These are phyloP conservation scores for Apostichopus californicus DNA, from an alignment of 35 echinoderm and acorn worm species.

Conservation along the genomic window DNA sequence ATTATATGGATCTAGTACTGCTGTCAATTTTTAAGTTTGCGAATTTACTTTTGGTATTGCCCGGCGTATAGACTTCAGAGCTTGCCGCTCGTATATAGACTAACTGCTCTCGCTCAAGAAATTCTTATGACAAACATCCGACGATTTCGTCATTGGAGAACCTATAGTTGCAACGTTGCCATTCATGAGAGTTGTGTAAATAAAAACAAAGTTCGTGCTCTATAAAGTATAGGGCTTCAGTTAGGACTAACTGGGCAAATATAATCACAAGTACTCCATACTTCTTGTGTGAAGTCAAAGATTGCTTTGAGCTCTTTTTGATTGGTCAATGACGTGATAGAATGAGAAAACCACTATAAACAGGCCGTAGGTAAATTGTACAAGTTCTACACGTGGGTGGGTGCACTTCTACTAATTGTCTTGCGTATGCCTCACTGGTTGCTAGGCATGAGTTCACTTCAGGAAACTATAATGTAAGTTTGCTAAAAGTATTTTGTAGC, in stretches of 20 bases:
- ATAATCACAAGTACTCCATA: neutral
- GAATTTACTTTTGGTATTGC: no score
- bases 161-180: neutral
- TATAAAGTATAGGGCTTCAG: neutral
- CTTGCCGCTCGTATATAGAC: no score
- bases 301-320: neutral
- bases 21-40: no score
- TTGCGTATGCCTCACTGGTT: neutral
- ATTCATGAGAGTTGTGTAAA: constrained; percentile 10
- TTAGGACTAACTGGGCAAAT: neutral
- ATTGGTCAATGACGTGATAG: neutral
- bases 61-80: no score
- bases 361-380: neutral
- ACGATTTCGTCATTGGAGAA: no score
- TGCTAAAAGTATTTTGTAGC: no score
- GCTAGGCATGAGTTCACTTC: neutral
- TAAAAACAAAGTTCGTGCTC: constrained; percentile 8
- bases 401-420: constrained; percentile 2
- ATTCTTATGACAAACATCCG: no score
- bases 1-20: no score
- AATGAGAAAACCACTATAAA: neutral
- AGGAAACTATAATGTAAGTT: no score
- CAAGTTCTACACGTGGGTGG: constrained; percentile 40
- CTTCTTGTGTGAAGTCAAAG: neutral
- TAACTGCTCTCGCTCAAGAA: no score